Conservation (phyloP, 2,888 invertebrate genomes). For the Melikaiella ostensackeni region DNA sequence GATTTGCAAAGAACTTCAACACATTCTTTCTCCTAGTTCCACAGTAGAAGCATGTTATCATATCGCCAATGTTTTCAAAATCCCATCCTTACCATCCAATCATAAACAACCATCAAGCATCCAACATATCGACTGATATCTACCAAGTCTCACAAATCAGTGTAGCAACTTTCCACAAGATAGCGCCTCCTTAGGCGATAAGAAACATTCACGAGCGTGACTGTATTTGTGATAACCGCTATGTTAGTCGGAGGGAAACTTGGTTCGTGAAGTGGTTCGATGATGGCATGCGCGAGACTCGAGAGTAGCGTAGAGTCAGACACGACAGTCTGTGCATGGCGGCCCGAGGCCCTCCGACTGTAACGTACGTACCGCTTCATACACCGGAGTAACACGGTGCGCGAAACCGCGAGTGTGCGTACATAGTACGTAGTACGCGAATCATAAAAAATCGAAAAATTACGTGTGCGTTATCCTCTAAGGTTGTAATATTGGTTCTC, state of each 20-base stretch:
- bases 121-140: neutral
- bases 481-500: neutral
- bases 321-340: slow-evolving; percentile 44
- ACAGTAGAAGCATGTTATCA: neutral
- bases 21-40: neutral
- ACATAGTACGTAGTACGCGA: neutral
- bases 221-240: slow-evolving; percentile 1
- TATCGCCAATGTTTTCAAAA: neutral
- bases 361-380: slow-evolving; percentile 20
- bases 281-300: slow-evolving; percentile 42
- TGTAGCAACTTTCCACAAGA: neutral
- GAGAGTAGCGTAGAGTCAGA: slow-evolving; percentile 2
- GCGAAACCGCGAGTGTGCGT: neutral
- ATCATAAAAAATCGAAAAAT: slow-evolving; percentile 5
- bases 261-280: slow-evolving; percentile 26
- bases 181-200: neutral
- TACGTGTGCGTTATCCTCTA: slow-evolving; percentile 16
- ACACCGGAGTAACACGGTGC: slow-evolving; percentile 35
- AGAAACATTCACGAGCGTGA: neutral
- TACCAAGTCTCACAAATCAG: neutral
- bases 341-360: slow-evolving; percentile 34
- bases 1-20: neutral
- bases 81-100: neutral
- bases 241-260: slow-evolving; percentile 7
- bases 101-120: neutral